These are phyloP conservation scores for Lophochroa leadbeateri DNA, from an alignment of 2,113 vertebrate species.

Conservation along the genomic window DNA sequence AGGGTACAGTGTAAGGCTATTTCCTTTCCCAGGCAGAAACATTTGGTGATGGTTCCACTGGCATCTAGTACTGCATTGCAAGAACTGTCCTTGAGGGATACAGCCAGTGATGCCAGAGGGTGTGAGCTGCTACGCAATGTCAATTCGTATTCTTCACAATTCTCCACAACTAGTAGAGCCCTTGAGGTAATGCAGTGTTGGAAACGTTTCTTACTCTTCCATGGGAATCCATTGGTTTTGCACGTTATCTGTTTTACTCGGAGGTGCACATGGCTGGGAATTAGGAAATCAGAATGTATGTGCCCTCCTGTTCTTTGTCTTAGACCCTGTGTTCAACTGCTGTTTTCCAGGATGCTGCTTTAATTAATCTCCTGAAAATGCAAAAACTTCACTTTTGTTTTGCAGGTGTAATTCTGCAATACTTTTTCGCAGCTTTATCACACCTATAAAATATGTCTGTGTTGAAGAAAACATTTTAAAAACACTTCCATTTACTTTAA, in stretches of 20 bases:
- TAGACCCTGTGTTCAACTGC: background rate
- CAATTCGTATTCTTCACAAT: background rate
- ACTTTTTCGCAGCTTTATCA: background rate
- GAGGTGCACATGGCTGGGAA: background rate
- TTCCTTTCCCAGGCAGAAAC: conserved; percentile 63
- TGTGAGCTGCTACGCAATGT: background rate
- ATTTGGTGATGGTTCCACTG: conserved; percentile 18
- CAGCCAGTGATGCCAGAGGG: background rate
- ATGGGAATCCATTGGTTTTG: background rate
- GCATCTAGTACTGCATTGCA: background rate
- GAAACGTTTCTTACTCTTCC: background rate
- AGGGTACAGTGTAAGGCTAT: conserved; percentile 34
- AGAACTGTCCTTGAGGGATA: background rate
- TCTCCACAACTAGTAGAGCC: background rate
- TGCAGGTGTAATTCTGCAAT: background rate
- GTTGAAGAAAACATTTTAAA: background rate
- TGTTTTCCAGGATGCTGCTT: background rate
- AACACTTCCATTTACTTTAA: background rate
- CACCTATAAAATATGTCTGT: background rate
- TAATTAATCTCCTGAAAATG: background rate
- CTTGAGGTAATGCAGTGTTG: background rate
- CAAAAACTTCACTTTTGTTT: background rate
- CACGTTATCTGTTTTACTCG: rapidly evolving
- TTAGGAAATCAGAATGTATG: background rate
- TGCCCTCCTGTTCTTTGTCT: background rate